Conservation (phyloP, 2,888 invertebrate genomes). For the Leptinotarsa juncta region DNA sequence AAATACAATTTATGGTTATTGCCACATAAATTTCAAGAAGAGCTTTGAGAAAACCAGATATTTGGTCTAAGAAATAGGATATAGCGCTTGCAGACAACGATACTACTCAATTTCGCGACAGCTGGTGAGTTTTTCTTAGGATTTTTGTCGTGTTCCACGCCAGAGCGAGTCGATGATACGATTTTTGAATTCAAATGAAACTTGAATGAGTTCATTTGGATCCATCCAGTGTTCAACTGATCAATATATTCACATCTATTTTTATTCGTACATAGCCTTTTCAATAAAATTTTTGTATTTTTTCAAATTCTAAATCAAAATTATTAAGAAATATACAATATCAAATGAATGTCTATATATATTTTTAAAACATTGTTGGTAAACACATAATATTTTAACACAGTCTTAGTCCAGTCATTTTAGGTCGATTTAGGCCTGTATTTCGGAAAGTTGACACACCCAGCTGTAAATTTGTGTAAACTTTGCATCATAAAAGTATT, state of each 20-base stretch:
- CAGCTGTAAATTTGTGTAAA: too few species aligned
- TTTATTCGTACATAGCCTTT: too few species aligned
- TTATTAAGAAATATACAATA: too few species aligned
- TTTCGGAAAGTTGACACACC: too few species aligned
- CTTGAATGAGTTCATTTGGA: not conserved
- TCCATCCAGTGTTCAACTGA: not conserved
- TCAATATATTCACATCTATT: not conserved
- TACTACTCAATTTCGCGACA: slow-evolving; percentile 58
- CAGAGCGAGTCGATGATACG: slow-evolving; percentile 54
- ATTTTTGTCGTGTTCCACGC: slow-evolving; percentile 52
- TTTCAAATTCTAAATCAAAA: too few species aligned
- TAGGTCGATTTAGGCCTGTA: too few species aligned
- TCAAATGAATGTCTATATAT: too few species aligned
- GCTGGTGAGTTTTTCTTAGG: slow-evolving; percentile 52
- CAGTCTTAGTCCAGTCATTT: too few species aligned
- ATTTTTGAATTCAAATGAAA: slow-evolving; percentile 53
- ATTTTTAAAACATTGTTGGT: too few species aligned
- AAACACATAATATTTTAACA: too few species aligned
- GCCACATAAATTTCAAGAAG: slow-evolving; percentile 58
- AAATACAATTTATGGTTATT: slow-evolving; percentile 62
- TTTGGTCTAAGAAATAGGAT: slow-evolving; percentile 32
- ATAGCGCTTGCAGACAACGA: slow-evolving; percentile 58
- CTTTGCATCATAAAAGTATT: too few species aligned
- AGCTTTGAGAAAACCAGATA: slow-evolving; percentile 53
- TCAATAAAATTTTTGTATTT: too few species aligned